These are phyloP conservation scores for Cardiocondyla obscurior DNA, from an alignment of 1,140 invertebrate genomes.

Conservation along the genomic window DNA sequence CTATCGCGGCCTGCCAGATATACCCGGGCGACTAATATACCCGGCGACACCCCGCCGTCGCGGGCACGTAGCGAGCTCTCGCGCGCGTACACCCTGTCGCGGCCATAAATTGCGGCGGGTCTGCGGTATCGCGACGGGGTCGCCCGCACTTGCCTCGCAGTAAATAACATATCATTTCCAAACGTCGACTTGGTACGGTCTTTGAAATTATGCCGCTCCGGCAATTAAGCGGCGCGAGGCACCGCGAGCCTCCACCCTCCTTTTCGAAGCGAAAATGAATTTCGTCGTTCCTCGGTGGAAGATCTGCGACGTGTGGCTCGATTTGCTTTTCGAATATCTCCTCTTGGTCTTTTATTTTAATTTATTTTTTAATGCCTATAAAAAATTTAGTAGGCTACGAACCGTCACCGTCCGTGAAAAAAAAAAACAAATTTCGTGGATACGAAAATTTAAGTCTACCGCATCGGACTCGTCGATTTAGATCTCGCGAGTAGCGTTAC, in stretches of 20 bases:
- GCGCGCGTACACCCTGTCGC: conserved; percentile 36
- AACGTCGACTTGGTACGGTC: conserved; percentile 32
- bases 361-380: neutral
- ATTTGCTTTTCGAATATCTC: neutral
- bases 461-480: neutral
- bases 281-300: neutral
- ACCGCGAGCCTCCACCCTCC: neutral
- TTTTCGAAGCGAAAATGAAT: neutral
- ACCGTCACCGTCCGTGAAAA: too few species aligned
- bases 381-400: neutral
- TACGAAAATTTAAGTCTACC: neutral
- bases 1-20: conserved; percentile 44
- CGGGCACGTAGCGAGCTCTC: conserved; percentile 15
- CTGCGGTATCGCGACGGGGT: conserved; percentile 36
- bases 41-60: conserved; percentile 9
- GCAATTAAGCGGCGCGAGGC: conserved; percentile 1
- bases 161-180: conserved; percentile 50
- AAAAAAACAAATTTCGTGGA: neutral
- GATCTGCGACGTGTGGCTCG: neutral
- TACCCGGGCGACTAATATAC: conserved; percentile 34
- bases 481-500: neutral
- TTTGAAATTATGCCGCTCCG: conserved; percentile 14
- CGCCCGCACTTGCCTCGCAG: conserved; percentile 13
- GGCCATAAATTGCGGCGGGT: conserved; percentile 40
- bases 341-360: too few species aligned